Conservation (phyloP, 2,888 invertebrate species). For the Tupiocoris notatus region DNA sequence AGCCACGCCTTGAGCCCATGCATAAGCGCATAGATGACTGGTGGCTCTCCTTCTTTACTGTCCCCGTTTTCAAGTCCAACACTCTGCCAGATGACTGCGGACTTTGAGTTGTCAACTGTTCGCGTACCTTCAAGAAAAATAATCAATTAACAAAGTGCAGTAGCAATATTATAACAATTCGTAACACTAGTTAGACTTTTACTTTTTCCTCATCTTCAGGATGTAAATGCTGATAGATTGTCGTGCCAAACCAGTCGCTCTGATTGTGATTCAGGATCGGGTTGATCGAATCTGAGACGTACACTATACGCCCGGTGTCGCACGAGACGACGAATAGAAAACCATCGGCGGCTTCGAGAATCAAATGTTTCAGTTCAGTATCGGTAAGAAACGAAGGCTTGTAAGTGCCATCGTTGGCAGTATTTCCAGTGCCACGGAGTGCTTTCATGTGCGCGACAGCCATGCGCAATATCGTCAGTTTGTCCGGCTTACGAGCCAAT, state of each 20-base stretch:
- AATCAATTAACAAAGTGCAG: too few species aligned
- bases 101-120: slow-evolving; percentile 95
- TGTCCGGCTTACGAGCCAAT: slow-evolving; percentile 96
- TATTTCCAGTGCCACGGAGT: slow-evolving; percentile 93
- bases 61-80: slow-evolving; percentile 95
- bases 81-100: slow-evolving; percentile 94
- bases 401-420: slow-evolving; percentile 93
- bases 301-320: slow-evolving; percentile 94
- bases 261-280: slow-evolving; percentile 94
- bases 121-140: slow-evolving; percentile 60
- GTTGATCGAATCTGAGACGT: slow-evolving; percentile 97
- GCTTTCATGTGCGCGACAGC: slow-evolving; percentile 99
- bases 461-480: slow-evolving; percentile 97
- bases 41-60: slow-evolving; percentile 98
- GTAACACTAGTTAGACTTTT: too few species aligned
- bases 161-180: too few species aligned
- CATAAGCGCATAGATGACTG: slow-evolving; percentile 96
- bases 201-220: slow-evolving; percentile 97
- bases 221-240: slow-evolving; percentile 93
- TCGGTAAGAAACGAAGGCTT: slow-evolving; percentile 99
- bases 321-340: slow-evolving; percentile 96
- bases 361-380: slow-evolving; percentile 97
- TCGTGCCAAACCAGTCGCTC: slow-evolving; percentile 95
- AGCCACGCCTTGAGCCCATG: slow-evolving; percentile 97
- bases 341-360: slow-evolving; percentile 98